Evolutionary conservation across 2,888 invertebrate genomes (phyloP).

Genomic region (Drosophila trichaetosa): DNA sequence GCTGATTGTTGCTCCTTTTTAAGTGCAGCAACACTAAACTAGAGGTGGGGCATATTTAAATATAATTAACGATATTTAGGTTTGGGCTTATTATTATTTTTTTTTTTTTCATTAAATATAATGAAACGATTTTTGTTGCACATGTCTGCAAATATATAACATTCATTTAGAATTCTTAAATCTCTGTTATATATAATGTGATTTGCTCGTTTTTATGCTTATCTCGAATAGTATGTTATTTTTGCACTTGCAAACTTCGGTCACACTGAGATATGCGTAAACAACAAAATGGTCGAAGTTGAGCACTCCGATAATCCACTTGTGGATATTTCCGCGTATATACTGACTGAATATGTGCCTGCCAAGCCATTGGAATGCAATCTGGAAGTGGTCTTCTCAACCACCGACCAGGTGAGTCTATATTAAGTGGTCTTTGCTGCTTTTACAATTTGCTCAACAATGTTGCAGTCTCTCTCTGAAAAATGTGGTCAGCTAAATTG

Average conservation of each 20-base stretch:
- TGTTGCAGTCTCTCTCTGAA: neutral
- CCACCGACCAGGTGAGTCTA: slow-evolving; percentile 28
- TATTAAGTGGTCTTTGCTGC: neutral
- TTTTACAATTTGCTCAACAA: neutral
- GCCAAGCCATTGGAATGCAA: slow-evolving; percentile 66
- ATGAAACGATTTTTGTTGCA: no score
- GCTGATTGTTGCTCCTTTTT: neutral
- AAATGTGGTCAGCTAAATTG: slow-evolving; percentile 51
- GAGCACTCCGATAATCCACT: neutral
- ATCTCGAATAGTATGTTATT: neutral
- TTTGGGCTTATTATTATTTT: neutral
- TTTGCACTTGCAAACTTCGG: neutral
- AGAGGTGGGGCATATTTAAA: slow-evolving; percentile 1
- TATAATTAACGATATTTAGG: neutral
- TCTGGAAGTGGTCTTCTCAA: slow-evolving; percentile 58
- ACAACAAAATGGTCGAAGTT: slow-evolving; percentile 38
- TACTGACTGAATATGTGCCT: slow-evolving; percentile 63
- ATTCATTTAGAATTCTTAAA: neutral
- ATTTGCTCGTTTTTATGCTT: neutral
- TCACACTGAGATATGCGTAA: slow-evolving; percentile 19
- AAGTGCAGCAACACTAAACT: slow-evolving; percentile 11
- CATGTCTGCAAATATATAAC: neutral
- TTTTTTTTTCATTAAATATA: neutral
- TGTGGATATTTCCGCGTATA: slow-evolving; percentile 57
- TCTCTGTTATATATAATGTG: neutral